Conservation (phyloP, 2,797 vertebrate species). For the Acipenser transmontanus region DNA sequence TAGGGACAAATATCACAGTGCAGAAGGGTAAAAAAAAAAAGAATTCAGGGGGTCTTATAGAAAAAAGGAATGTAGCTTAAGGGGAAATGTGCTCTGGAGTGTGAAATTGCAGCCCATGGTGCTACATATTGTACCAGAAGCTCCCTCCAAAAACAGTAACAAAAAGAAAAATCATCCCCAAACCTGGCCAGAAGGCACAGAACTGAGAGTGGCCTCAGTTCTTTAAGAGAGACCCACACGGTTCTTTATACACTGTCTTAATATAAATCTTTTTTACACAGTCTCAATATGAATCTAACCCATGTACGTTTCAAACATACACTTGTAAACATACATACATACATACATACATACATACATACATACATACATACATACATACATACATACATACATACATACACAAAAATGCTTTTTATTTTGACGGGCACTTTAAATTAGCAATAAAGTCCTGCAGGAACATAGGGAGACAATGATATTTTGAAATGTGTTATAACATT, state of each 20-base stretch:
- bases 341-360: neutral
- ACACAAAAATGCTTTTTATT: too few relatives aligned
- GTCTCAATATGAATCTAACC: neutral
- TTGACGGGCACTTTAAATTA: too few relatives aligned
- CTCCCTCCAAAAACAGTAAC: conserved; percentile 84
- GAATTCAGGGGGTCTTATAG: conserved; percentile 82
- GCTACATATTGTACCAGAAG: conserved; percentile 99
- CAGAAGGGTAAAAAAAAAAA: conserved; percentile 60
- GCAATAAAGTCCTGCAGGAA: too few relatives aligned
- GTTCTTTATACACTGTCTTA: neutral
- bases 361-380: neutral
- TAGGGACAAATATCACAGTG: conserved; percentile 53
- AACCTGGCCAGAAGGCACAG: conserved; percentile 80
- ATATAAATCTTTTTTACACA: neutral
- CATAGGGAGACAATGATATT: too few relatives aligned
- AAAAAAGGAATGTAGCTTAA: conserved; percentile 84
- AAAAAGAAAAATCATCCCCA: conserved; percentile 79
- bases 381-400: conserved; percentile 10
- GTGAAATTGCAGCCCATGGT: conserved; percentile 99
- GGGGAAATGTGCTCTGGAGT: conserved; percentile 90
- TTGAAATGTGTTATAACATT: too few relatives aligned
- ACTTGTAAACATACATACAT: neutral
- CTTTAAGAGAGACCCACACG: conserved; percentile 36
- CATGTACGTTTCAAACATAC: too few relatives aligned
- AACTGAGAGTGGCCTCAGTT: conserved; percentile 44